A percentile compares a stretch with the other conserved stretches of the same genome.
phyloP scores from a whole-genome alignment of 2,113 vertebrate species.

The Plestiodon gilberti region DNA sequence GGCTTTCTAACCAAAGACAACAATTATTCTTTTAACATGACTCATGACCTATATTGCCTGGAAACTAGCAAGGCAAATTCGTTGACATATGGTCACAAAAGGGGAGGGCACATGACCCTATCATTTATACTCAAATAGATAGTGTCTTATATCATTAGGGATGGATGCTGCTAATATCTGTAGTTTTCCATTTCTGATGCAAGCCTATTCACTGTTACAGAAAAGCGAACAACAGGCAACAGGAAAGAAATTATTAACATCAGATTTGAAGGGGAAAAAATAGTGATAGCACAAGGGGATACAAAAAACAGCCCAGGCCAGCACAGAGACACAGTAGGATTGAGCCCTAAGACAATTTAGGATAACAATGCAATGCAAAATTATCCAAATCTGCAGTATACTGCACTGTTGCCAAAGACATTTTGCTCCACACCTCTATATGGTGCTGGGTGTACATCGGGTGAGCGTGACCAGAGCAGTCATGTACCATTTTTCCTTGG shows the following conservation, averaged over 20 bases:
- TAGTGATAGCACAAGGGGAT: too few species aligned
- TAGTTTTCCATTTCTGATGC: not conserved
- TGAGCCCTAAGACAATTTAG: not conserved
- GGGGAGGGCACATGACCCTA: not conserved
- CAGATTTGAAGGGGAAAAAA: too few species aligned
- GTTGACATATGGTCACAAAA: not conserved
- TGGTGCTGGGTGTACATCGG: too few species aligned
- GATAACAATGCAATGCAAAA: not conserved
- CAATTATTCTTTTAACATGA: not conserved
- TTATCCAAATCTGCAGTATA: not conserved
- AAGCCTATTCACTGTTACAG: not conserved
- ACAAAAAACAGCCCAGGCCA: too few species aligned
- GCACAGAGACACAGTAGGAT: too few species aligned
- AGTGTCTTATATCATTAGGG: not conserved
- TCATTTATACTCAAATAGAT: not conserved
- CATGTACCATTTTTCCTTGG: too few species aligned
- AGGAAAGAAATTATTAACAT: not conserved
- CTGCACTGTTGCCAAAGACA: too few species aligned
- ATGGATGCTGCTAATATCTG: not conserved
- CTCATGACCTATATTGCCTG: not conserved
- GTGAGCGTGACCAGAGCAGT: too few species aligned
- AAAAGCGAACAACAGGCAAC: not conserved
- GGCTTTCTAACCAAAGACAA: slow-evolving; percentile 10
- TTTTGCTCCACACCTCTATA: too few species aligned
- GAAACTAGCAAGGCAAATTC: rapidly evolving